Percentiles rank a stretch among this genome's conserved stretches.
Evolutionary conservation across 2,888 invertebrate species (phyloP).

Genomic region (Geotrupes spiniger): DNA sequence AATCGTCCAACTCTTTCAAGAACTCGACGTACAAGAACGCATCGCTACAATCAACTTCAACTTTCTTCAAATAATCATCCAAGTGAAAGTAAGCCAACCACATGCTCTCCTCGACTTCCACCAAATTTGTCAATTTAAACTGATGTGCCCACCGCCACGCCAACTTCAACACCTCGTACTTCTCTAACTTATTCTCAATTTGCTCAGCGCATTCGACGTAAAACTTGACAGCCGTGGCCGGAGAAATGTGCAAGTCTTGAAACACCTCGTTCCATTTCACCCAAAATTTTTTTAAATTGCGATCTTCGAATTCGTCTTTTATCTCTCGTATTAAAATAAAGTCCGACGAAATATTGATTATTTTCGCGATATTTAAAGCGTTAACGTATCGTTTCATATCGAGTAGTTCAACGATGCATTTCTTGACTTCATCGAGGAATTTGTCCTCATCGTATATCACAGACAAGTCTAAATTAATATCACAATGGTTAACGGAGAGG

Average conservation of each 20-base stretch:
- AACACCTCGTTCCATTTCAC: conserved; percentile 63
- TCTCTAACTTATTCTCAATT: conserved; percentile 48
- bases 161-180: conserved; percentile 52
- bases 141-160: conserved; percentile 43
- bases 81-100: conserved; percentile 36
- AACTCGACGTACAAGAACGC: conserved; percentile 6
- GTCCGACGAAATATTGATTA: conserved; percentile 53
- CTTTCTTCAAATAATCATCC: conserved; percentile 10
- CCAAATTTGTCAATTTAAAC: conserved; percentile 34
- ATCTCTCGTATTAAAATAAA: conserved; percentile 57
- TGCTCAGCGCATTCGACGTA: conserved; percentile 57
- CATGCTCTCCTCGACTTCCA: conserved; percentile 42
- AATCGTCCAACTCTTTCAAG: conserved; percentile 6
- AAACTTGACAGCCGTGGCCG: conserved; percentile 63
- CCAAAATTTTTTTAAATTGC: conserved; percentile 55
- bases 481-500: conserved; percentile 46
- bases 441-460: conserved; percentile 37
- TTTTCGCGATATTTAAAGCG: conserved; percentile 59
- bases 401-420: conserved; percentile 57
- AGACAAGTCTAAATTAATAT: conserved; percentile 55
- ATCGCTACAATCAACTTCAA: conserved; percentile 7
- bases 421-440: conserved; percentile 51
- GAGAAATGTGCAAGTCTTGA: conserved; percentile 57
- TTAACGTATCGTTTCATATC: conserved; percentile 54
- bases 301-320: conserved; percentile 53